phyloP scores from a whole-genome alignment of 2,888 invertebrate species.

The Erebia ligea region DNA sequence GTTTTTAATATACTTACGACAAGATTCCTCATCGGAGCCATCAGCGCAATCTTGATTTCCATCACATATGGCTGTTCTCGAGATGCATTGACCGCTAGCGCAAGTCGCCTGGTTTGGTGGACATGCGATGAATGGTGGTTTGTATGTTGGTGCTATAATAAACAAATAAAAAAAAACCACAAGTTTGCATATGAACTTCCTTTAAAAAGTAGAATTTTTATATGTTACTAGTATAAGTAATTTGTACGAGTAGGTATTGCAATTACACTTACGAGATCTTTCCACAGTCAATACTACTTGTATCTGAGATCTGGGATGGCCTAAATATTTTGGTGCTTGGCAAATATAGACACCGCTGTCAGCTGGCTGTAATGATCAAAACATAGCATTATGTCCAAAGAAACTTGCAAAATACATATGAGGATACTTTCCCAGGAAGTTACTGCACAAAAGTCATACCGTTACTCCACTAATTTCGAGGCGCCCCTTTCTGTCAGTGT shows the following conservation, averaged over 20 bases:
- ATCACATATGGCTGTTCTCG: conserved; percentile 90
- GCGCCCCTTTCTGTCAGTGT: conserved; percentile 89
- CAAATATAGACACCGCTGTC: conserved; percentile 94
- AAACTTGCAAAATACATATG: no score
- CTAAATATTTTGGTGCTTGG: conserved; percentile 87
- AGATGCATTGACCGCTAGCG: conserved; percentile 94
- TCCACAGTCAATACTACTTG: conserved; percentile 89
- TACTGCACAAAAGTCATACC: conserved; percentile 12
- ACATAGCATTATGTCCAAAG: not conserved
- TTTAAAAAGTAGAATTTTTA: no score
- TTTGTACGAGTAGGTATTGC: no score
- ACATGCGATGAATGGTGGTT: conserved; percentile 50
- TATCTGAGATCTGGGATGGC: conserved; percentile 85
- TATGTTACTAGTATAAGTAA: no score
- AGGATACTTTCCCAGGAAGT: no score
- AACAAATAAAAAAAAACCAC: not conserved
- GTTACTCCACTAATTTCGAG: conserved; percentile 85
- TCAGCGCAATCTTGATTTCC: conserved; percentile 91
- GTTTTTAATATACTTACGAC: conserved; percentile 85
- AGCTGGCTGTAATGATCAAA: conserved; percentile 73
- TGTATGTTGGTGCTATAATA: conserved; percentile 46
- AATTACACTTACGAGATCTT: conserved; percentile 85
- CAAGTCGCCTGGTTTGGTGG: conserved; percentile 90
- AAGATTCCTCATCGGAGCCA: conserved; percentile 94
- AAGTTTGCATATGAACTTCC: no score